Base-by-base conservation (phyloP, 2,113 vertebrate species). In the Prionailurus viverrinus region DNA sequence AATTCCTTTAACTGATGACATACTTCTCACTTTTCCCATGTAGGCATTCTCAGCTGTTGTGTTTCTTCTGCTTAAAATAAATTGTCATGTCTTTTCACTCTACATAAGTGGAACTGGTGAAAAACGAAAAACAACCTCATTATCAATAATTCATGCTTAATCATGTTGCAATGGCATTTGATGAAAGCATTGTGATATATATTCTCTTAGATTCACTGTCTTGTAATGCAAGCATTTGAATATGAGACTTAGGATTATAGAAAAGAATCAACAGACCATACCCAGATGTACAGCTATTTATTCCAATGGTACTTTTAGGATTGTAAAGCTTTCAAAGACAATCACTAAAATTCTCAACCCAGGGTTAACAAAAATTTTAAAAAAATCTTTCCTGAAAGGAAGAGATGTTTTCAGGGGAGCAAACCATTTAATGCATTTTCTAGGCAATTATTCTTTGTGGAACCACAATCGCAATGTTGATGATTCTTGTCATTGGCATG, bases 81-180 rank as follows among this genome's bases (percentile, higher is more conserved):
- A 18, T 53, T 96, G 13, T 14, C 21, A 18, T 2, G 2, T 29
- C 92, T 96, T 83, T 83, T 76, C 4, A 89, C 93, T 95, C 74
- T 71, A 2, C 81, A 33, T 36, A 93, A 96, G 73, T 48, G 91
- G 18, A 95, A 79, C 3, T 89, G 45, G 53, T 94, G 81, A 97
- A 92, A 98, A 95, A 87, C 71, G 25, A 83, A 94, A 16, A 39
- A 53, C 55, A n/a, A 45, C 27, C 71, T 92, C 25, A 74, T 96
- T 94, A 97, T 89, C 48, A 94, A 65, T 89, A 97, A 98, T 97
- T 97, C 88, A 97, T 95, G 45, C n/a, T 95, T 74, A 97, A 76
- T 96, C 73, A 83, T 7, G 2, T 96, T 86, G 63, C 45, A n/a
- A 89, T 97, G 66, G 4, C 73, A 79, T 97, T 96, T 95, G 76